Evolutionary conservation across 2,888 invertebrate species (phyloP).

Genomic region (Diarsia brunnea): DNA sequence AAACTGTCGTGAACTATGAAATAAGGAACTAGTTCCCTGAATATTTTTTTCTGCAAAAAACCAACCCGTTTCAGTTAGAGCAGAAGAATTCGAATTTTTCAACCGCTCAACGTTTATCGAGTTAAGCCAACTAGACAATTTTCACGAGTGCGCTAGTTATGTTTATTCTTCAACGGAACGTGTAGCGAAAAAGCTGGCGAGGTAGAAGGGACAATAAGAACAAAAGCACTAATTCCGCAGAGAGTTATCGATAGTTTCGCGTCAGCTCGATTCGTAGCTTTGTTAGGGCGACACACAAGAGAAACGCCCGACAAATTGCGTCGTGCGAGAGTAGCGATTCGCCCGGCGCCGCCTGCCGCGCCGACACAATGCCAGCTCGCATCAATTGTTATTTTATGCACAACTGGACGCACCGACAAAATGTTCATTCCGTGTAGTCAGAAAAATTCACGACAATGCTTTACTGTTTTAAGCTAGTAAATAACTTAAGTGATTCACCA

Average conservation of each 20-base stretch:
- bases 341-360: conserved; percentile 45
- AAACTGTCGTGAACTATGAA: conserved; percentile 43
- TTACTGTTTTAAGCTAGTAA: conserved; percentile 66
- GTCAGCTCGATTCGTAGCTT: conserved; percentile 84
- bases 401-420: conserved; percentile 74
- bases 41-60: conserved; percentile 53
- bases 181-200: conserved; percentile 67
- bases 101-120: conserved; percentile 74
- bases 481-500: conserved; percentile 55
- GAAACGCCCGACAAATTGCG: conserved; percentile 87
- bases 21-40: conserved; percentile 33
- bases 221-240: conserved; percentile 84
- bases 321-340: conserved; percentile 75
- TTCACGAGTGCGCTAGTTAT: conserved; percentile 74
- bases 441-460: conserved; percentile 68
- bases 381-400: conserved; percentile 85
- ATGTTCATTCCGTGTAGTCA: conserved; percentile 65
- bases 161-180: conserved; percentile 72
- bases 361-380: conserved; percentile 77
- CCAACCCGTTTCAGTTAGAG: conserved; percentile 63
- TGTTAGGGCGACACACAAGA: conserved; percentile 84
- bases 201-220: conserved; percentile 73
- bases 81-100: conserved; percentile 73
- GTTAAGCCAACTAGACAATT: conserved; percentile 78
- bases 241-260: conserved; percentile 83